Evolutionary conservation across 2,113 vertebrate species (phyloP).

Genomic region (Hypanus sabinus): DNA sequence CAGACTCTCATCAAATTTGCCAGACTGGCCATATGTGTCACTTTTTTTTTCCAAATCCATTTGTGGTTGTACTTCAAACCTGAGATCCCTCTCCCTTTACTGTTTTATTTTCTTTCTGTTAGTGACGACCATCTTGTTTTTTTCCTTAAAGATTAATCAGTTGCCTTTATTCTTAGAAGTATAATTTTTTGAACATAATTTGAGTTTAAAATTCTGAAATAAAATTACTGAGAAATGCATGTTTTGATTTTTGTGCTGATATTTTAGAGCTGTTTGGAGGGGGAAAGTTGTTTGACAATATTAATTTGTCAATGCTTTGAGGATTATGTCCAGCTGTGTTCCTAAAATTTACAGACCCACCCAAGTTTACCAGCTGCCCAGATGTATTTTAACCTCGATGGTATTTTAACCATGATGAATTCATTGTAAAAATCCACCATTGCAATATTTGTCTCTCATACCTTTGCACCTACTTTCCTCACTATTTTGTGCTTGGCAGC

Average conservation of each 20-base stretch:
- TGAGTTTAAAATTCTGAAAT: neutral
- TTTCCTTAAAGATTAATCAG: neutral
- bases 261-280: neutral
- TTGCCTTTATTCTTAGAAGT: neutral
- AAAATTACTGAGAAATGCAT: neutral
- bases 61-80: neutral
- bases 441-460: no score
- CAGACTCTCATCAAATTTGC: neutral
- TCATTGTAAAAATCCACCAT: no score
- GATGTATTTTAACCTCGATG: no score
- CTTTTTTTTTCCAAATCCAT: neutral
- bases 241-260: neutral
- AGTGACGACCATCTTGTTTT: neutral
- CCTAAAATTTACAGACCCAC: no score
- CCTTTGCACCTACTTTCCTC: no score
- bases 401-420: no score
- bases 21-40: neutral
- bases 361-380: no score
- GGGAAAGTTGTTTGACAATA: neutral
- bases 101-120: neutral
- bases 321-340: neutral
- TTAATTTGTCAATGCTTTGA: neutral
- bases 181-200: neutral
- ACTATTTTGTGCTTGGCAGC: no score
- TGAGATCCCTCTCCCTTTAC: neutral